A percentile compares a stretch with the other conserved stretches of the same genome.
Conservation (phyloP, 1,140 invertebrate species). For the Trichomalopsis sarcophagae region DNA sequence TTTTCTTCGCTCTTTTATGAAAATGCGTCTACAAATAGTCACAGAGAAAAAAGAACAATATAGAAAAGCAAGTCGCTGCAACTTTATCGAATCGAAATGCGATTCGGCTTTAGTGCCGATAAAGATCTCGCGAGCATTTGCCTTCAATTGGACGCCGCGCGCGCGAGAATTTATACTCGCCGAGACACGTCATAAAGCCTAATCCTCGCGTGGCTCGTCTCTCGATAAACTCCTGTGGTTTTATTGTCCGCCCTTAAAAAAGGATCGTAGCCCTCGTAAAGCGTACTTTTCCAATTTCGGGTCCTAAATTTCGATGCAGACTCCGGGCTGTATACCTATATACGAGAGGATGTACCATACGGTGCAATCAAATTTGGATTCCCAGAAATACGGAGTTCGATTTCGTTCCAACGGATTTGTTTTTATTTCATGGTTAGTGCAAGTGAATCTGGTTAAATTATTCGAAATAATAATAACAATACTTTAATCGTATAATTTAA, state of each 20-base stretch:
- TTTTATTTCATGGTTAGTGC: too few relatives aligned
- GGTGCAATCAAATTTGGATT: too few relatives aligned
- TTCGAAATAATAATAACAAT: too few relatives aligned
- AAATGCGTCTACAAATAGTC: too few relatives aligned
- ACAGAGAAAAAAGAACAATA: background rate
- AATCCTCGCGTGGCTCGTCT: constrained; percentile 32
- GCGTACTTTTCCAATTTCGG: constrained; percentile 36
- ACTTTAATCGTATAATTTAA: too few relatives aligned
- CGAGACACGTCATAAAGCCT: constrained; percentile 41
- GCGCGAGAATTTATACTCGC: constrained; percentile 40
- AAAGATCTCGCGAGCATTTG: constrained; percentile 52
- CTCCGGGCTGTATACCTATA: too few relatives aligned
- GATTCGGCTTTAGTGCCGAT: constrained; percentile 54
- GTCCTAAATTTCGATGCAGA: constrained; percentile 29
- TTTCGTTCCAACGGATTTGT: too few relatives aligned
- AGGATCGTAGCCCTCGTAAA: constrained; percentile 28
- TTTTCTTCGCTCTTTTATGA: too few relatives aligned
- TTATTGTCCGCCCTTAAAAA: constrained; percentile 26
- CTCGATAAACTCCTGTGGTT: constrained; percentile 29
- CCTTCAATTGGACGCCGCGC: constrained; percentile 29
- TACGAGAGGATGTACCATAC: too few relatives aligned
- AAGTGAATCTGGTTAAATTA: too few relatives aligned
- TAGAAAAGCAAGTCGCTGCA: constrained; percentile 1
- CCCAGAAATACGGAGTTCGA: too few relatives aligned
- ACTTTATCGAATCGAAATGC: constrained; percentile 7